These are phyloP conservation scores for Marmota flaviventris DNA, from an alignment of 2,113 vertebrate species.

Conservation along the genomic window DNA sequence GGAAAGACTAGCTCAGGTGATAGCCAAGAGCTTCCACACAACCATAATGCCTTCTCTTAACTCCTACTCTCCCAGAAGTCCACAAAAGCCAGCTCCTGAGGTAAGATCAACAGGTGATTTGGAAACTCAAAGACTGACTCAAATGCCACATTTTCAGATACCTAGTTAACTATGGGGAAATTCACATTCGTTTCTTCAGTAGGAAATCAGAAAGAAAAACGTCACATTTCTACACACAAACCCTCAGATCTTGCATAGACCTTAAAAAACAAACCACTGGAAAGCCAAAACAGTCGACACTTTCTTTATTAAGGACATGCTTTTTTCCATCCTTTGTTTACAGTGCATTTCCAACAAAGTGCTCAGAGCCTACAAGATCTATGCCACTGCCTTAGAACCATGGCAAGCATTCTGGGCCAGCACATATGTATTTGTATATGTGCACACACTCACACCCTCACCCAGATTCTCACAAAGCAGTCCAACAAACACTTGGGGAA, in stretches of 20 bases:
- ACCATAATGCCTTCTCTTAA: conserved; percentile 47
- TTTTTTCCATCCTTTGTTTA: conserved; percentile 53
- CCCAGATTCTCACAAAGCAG: background rate
- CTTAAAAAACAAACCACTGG: conserved; percentile 55
- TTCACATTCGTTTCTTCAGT: conserved; percentile 38
- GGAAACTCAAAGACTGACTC: conserved; percentile 45
- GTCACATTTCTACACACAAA: conserved; percentile 55
- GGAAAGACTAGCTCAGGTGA: conserved; percentile 25
- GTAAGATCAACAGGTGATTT: background rate
- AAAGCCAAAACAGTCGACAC: conserved; percentile 57
- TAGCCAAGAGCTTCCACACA: conserved; percentile 28
- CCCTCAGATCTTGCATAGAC: conserved; percentile 3
- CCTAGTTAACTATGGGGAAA: background rate
- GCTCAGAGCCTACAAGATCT: background rate
- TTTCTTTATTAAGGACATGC: conserved; percentile 50
- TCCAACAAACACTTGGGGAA: background rate
- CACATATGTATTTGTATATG: background rate
- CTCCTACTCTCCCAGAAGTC: background rate
- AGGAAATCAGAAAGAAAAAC: conserved; percentile 48
- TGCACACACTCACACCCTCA: background rate
- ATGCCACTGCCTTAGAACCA: background rate
- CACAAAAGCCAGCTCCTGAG: conserved; percentile 2
- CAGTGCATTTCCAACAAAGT: conserved; percentile 61
- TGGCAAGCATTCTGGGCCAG: background rate
- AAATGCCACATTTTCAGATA: conserved; percentile 30